These are phyloP conservation scores for Leucoptera coffeella DNA, from an alignment of 2,888 invertebrate genomes.

Conservation along the genomic window DNA sequence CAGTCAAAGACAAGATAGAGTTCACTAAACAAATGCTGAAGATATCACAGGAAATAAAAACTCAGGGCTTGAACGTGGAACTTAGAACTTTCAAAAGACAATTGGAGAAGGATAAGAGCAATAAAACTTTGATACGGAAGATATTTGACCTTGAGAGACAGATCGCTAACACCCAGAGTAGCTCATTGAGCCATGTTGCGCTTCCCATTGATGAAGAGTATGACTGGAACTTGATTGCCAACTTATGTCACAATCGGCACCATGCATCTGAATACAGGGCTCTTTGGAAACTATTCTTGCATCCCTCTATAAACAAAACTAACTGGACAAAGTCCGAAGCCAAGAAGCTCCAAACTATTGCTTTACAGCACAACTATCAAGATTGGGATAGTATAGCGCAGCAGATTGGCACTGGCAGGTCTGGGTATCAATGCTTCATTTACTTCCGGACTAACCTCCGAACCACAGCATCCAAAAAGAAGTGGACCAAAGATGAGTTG, in stretches of 20 bases:
- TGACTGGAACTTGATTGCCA: conserved; percentile 55
- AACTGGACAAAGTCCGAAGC: conserved; percentile 24
- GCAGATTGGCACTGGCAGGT: conserved; percentile 49
- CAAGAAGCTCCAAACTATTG: conserved; percentile 15
- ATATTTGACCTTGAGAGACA: conserved; percentile 11
- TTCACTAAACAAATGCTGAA: conserved; percentile 42
- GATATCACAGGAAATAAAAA: conserved; percentile 15
- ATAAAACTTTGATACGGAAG: conserved; percentile 11
- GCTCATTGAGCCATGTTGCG: conserved; percentile 17
- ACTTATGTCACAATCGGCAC: conserved; percentile 46
- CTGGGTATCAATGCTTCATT: conserved; percentile 65
- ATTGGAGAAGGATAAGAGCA: conserved; percentile 5
- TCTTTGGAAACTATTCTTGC: conserved; percentile 66
- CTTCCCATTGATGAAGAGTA: conserved; percentile 33
- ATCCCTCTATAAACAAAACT: conserved; percentile 58
- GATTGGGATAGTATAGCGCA: too few relatives aligned
- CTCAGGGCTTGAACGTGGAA: conserved; percentile 12
- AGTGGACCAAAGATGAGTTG: conserved; percentile 68
- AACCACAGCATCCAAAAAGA: conserved; percentile 17
- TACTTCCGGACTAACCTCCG: conserved; percentile 53
- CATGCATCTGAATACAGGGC: conserved; percentile 58
- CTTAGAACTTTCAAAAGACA: conserved; percentile 13
- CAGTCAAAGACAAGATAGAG: conserved; percentile 47
- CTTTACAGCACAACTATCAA: conserved; percentile 19
- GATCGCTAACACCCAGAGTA: conserved; percentile 7